Evolutionary conservation across 2,797 vertebrate species (phyloP).

Genomic region (Hirundo rustica): DNA sequence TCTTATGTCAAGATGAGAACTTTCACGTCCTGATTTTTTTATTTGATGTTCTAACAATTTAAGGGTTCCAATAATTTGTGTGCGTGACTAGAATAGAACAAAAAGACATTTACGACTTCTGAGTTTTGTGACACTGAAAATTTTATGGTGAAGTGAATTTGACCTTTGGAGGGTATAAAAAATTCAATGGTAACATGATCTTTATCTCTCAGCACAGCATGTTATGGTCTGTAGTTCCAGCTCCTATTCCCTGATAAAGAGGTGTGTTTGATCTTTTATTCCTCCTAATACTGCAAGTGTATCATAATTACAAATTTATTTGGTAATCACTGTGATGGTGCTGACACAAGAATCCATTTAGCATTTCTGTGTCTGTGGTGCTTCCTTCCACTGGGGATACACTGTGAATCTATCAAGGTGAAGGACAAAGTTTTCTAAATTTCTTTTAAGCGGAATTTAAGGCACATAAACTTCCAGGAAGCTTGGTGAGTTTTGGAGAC

Average conservation of each 20-base stretch:
- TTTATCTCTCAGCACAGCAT: conserved; percentile 50
- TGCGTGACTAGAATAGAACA: conserved; percentile 57
- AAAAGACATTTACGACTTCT: conserved; percentile 46
- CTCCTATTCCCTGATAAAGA: conserved; percentile 43
- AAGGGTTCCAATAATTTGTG: conserved; percentile 43
- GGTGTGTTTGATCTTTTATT: conserved; percentile 59
- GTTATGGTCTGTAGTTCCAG: conserved; percentile 35
- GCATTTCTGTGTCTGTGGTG: background rate
- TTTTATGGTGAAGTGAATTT: conserved; percentile 64
- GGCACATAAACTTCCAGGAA: background rate
- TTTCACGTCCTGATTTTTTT: conserved; percentile 24
- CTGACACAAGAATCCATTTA: background rate
- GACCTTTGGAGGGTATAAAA: conserved; percentile 72
- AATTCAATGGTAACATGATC: conserved; percentile 58
- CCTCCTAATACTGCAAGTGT: conserved; percentile 6
- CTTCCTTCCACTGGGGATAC: background rate
- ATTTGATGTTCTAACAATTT: conserved; percentile 58
- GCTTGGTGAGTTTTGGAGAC: background rate
- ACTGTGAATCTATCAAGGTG: background rate
- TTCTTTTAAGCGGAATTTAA: background rate
- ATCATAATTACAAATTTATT: conserved; percentile 60
- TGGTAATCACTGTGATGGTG: conserved; percentile 1
- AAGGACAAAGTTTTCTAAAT: background rate
- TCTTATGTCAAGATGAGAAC: conserved; percentile 34
- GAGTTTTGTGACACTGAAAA: conserved; percentile 57